Evolutionary conservation across 2,888 invertebrate genomes (phyloP).

Genomic region (Ophonus ardosiacus): DNA sequence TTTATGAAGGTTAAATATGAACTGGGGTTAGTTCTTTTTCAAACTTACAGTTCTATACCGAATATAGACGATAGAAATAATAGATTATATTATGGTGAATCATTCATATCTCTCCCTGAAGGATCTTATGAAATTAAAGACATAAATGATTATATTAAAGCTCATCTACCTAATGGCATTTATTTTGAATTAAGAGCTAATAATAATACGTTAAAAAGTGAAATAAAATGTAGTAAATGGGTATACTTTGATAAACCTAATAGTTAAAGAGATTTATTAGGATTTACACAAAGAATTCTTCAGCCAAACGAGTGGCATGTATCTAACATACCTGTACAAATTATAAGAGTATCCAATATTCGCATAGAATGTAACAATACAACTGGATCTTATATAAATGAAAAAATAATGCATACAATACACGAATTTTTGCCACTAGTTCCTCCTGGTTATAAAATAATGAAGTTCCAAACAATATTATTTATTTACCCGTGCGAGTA

Average conservation of each 20-base stretch:
- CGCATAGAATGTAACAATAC: conserved; percentile 68
- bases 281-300: conserved; percentile 60
- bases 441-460: conserved; percentile 63
- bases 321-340: conserved; percentile 69
- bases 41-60: conserved; percentile 61
- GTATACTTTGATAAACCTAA: too few species aligned
- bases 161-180: background rate
- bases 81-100: conserved; percentile 66
- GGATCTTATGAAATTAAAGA: conserved; percentile 68
- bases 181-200: conserved; percentile 59
- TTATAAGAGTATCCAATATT: conserved; percentile 68
- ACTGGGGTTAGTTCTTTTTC: conserved; percentile 69
- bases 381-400: conserved; percentile 66
- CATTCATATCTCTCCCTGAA: conserved; percentile 67
- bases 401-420: conserved; percentile 68
- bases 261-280: conserved; percentile 66
- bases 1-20: too few species aligned
- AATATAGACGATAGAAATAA: background rate
- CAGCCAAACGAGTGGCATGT: conserved; percentile 63
- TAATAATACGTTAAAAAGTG: conserved; percentile 68
- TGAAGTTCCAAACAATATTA: conserved; percentile 58
- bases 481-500: conserved; percentile 66
- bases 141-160: conserved; percentile 64
- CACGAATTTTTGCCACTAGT: conserved; percentile 70
- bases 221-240: conserved; percentile 63